Base-by-base conservation (phyloP, 2,888 invertebrate genomes). In the Tenodera sinensis region DNA sequence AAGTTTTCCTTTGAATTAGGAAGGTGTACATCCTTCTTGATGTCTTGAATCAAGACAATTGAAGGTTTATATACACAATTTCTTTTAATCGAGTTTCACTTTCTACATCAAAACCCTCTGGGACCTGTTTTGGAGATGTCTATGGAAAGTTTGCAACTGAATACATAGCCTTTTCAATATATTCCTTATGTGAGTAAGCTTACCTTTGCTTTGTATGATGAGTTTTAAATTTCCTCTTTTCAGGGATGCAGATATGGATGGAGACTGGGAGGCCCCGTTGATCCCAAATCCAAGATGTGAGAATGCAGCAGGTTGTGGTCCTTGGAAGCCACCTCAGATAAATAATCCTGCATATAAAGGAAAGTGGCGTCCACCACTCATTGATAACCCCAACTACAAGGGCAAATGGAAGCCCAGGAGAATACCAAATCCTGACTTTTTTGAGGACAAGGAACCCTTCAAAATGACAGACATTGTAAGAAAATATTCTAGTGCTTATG, bases 201-300 rank as follows among this genome's bases (percentile, higher is more conserved):
- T 34, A 30, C 34, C 42, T 6, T 42, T 42, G 42, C 12, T 9
- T 12, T 42, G 42, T 12, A 83, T 83, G 20, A 15, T 83, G 83
- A 30, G 28, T 14, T 12, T 25, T 42, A 12, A 30, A 30, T 28
- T 30, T 30, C 84, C 83, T 84, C 7, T 89, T 89, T 91, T 12
- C 91, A 94, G 94, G 99, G 99, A 99, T 93, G 96, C 97, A 28
- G 99, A 99, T 91, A 99, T 99, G 97, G 99, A 99, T 94, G 99
- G 99, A 1, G 97, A 97, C 92, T 99, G 99, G 99, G 99, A 99
- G 93, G 96, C 99, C 7, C 98, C 99, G 0, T 94, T 98, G 89
- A 96, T 99, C 54, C 96, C 97, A 92, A 99, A 99, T 94, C 98
- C 99, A 0, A 94, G 94, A 6, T 99, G 99, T 92, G 95, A 94